Evolutionary conservation across 2,888 invertebrate genomes (phyloP), one percentile per base, ranked within the genome.

Genomic region (Coleophora deauratella): DNA sequence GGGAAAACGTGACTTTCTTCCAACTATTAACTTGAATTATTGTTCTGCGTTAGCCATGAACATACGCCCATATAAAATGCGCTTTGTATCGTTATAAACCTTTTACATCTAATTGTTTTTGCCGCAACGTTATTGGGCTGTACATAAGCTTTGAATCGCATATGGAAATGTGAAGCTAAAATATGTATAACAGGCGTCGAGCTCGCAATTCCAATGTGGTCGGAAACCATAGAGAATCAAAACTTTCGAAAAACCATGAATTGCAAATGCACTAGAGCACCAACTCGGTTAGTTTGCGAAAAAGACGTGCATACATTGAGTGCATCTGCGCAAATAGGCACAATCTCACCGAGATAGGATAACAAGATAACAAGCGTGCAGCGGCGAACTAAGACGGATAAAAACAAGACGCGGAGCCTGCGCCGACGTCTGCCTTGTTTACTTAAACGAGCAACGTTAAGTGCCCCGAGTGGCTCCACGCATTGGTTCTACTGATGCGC

Each of bases 341-440:
- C 72, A 79, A 81, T 81, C 80, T 77, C 65, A 58, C 59, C 67
- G 66, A 77, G 84, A 82, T 84, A 81, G 81, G 79, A 78, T 82
- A 85, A 85, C 82, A 82, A 82, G 84, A 82, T 85, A 84, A 84
- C 79, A 73, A 82, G 72, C 80, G 72, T 72, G 72, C 69, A 77
- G 71, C 78, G 76, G 69, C 65, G 58, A 62, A 68, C 69, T 70
- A 73, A 77, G 78, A 78, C 62, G 71, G 78, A 78, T 75, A 82
- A 81, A 82, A 81, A 81, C 79, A 73, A 72, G 75, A 72, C 72
- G 59, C 58, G 70, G 70, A 69, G 71, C 73, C 77, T 21, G 66
- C 72, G 67, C 64, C 58, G 68, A 73, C 74, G 62, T 72, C 76
- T 72, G 76, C 70, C 76, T 80, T 79, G 80, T 84, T 82, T 81